These are phyloP conservation scores for Eristalis tenax DNA, from an alignment of 2,888 invertebrate species.

Conservation along the genomic window DNA sequence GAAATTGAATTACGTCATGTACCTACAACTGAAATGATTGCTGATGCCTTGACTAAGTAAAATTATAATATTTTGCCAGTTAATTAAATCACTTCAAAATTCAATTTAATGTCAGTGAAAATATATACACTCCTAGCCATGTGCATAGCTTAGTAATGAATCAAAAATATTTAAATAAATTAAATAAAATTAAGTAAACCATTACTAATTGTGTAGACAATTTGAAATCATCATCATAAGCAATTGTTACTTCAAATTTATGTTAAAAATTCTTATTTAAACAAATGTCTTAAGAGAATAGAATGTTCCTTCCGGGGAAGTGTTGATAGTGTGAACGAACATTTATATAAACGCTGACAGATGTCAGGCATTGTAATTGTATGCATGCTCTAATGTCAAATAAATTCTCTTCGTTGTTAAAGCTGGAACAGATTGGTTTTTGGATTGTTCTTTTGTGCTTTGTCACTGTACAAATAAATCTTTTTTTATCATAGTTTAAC, in stretches of 20 bases:
- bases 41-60: conserved; percentile 4
- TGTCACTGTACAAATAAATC: background rate
- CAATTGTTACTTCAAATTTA: background rate
- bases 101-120: background rate
- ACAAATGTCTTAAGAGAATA: no score
- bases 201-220: no score
- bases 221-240: background rate
- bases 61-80: conserved; percentile 1
- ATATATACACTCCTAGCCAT: background rate
- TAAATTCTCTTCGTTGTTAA: background rate
- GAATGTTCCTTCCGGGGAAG: background rate
- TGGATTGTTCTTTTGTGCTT: background rate
- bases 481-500: background rate
- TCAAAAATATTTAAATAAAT: background rate
- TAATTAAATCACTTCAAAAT: background rate
- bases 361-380: background rate
- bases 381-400: background rate
- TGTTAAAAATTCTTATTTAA: background rate
- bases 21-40: conserved; percentile 15
- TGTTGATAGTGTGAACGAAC: background rate
- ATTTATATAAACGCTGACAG: background rate
- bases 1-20: conserved; percentile 9
- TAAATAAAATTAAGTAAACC: background rate
- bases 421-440: background rate
- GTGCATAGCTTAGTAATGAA: background rate